Conservation (phyloP, 2,113 vertebrate species). For the cattle (Bos taurus) region ARS-UCD2.0 NC_037353.1:17619001-17619500, state of each 20-base stretch:
- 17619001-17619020: background rate
- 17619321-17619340: background rate
- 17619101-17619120: background rate
- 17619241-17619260: background rate
- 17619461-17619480: background rate
- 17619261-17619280: background rate
- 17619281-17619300: background rate
- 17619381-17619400: background rate
- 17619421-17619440: background rate
- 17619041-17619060: background rate
- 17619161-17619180: background rate
- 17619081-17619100: background rate
- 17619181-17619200: background rate
- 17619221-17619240: background rate
- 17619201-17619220: background rate
- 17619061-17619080: background rate
- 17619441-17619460: background rate
- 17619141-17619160: background rate
- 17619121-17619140: background rate
- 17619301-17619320: background rate
- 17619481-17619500: background rate
- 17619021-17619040: background rate
- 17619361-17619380: background rate
- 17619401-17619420: background rate
- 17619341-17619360: background rate